Evolutionary conservation across 2,888 invertebrate genomes (phyloP).

Genomic region (Cosmia trapezina): DNA sequence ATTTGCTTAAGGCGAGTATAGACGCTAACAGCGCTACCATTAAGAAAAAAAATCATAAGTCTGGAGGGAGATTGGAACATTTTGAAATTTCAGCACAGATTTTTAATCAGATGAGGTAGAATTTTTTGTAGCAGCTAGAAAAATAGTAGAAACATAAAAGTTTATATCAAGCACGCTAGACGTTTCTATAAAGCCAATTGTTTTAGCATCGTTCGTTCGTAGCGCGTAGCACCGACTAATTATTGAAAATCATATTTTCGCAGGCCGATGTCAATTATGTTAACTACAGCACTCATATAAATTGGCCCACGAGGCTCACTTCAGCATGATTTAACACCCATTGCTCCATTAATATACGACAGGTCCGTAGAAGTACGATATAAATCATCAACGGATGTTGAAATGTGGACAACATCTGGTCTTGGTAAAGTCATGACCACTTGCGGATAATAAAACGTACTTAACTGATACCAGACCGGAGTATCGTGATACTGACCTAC

Average conservation of each 20-base stretch:
- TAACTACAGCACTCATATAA: conserved; percentile 38
- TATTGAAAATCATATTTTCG: conserved; percentile 47
- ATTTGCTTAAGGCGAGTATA: background rate
- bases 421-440: conserved; percentile 27
- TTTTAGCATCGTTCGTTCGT: conserved; percentile 4
- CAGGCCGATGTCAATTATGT: conserved; percentile 41
- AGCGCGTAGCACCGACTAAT: conserved; percentile 1
- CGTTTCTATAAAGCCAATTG: conserved; percentile 10
- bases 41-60: no score
- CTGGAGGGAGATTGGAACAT: no score
- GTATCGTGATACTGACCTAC: conserved; percentile 25
- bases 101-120: no score
- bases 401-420: conserved; percentile 49
- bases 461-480: conserved; percentile 29
- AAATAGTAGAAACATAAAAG: background rate
- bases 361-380: conserved; percentile 20
- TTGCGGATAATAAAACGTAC: conserved; percentile 24
- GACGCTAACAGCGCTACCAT: no score
- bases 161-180: background rate
- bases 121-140: no score
- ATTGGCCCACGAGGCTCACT: conserved; percentile 31
- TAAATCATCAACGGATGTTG: conserved; percentile 37
- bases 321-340: conserved; percentile 30
- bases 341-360: conserved; percentile 36
- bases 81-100: no score